Evolutionary conservation across 2,888 invertebrate species (phyloP).

Genomic region (Panopea generosa): DNA sequence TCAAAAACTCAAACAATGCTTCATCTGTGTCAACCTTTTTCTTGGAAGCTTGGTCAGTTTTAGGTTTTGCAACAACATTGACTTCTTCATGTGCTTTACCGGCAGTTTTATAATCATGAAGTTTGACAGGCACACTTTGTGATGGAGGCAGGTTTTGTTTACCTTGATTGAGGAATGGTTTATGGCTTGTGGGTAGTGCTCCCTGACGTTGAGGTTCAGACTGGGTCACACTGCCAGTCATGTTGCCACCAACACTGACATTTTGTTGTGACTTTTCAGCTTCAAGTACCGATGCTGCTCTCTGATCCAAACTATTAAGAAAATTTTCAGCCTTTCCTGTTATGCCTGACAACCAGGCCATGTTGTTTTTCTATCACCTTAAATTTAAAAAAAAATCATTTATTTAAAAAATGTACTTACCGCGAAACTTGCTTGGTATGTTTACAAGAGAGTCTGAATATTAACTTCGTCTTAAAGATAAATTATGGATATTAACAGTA

Average conservation of each 20-base stretch:
- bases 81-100: constrained; percentile 28
- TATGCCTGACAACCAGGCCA: constrained; percentile 91
- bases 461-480: too few relatives aligned
- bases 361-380: constrained; percentile 76
- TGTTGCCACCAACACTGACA: not conserved
- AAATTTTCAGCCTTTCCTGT: constrained; percentile 92
- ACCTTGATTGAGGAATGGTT: constrained; percentile 26
- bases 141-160: constrained; percentile 59
- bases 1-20: constrained; percentile 85
- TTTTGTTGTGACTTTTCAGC: constrained; percentile 50
- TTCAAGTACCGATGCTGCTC: constrained; percentile 89
- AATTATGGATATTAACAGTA: too few relatives aligned
- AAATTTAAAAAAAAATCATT: constrained; percentile 10
- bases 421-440: too few relatives aligned
- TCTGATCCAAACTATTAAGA: constrained; percentile 91
- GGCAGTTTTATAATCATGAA: constrained; percentile 42
- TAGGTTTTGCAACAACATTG: constrained; percentile 31
- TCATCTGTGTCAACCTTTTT: constrained; percentile 84
- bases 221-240: not conserved
- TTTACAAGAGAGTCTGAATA: too few relatives aligned
- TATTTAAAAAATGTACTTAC: too few relatives aligned
- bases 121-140: constrained; percentile 73
- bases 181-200: not conserved
- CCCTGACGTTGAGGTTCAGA: not conserved
- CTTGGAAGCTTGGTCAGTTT: constrained; percentile 43